Evolutionary conservation across 1,140 invertebrate genomes (phyloP).

Genomic region (Brachionus calyciflorus): DNA sequence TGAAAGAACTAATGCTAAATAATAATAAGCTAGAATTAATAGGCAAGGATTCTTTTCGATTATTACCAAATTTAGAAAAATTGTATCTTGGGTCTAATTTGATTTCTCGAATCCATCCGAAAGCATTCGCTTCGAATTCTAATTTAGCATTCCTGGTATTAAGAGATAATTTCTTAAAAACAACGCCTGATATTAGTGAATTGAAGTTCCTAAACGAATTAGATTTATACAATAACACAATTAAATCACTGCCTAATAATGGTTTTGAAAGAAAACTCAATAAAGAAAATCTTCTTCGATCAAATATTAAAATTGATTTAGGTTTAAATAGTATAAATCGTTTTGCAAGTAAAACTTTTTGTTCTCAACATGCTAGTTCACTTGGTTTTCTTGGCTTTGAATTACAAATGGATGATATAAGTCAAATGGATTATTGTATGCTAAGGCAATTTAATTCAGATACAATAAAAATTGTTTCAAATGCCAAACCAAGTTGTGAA

Average conservation of each 20-base stretch:
- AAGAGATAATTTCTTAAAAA: not conserved
- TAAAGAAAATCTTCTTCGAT: not conserved
- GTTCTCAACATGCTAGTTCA: not conserved
- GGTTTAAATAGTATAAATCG: not conserved
- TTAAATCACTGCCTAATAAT: not conserved
- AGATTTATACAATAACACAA: not conserved
- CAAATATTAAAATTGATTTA: not conserved
- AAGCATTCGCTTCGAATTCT: not conserved
- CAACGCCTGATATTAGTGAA: not conserved
- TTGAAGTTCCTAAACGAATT: not conserved
- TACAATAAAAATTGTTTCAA: not conserved
- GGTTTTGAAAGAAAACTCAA: not conserved
- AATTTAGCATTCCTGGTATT: not conserved
- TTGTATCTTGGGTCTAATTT: not conserved
- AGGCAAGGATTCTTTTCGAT: not conserved
- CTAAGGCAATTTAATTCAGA: slow-evolving; percentile 11
- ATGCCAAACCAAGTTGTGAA: not conserved
- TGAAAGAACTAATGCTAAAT: not conserved
- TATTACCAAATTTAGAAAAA: not conserved
- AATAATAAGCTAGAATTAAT: not conserved
- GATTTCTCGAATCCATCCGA: not conserved
- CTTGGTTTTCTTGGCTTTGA: not conserved
- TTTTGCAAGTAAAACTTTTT: not conserved
- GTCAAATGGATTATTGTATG: not conserved
- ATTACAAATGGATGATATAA: not conserved